phyloP scores from a whole-genome alignment of 2,888 invertebrate genomes.

The Heteropelma amictum region DNA sequence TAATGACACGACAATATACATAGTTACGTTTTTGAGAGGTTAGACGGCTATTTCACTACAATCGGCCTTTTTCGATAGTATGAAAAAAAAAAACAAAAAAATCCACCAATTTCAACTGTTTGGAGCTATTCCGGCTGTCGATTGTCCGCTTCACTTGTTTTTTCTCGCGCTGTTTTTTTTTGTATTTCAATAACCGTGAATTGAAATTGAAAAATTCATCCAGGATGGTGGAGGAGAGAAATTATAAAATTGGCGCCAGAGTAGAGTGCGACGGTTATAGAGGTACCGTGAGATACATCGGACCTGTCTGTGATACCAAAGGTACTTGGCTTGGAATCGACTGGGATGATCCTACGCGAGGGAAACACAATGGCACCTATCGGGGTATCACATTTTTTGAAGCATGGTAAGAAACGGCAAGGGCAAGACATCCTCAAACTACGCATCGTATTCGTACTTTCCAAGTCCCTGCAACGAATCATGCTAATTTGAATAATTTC shows the following conservation, averaged over 20 bases:
- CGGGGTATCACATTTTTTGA: conserved; percentile 90
- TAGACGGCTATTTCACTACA: conserved; percentile 45
- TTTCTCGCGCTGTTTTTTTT: background rate
- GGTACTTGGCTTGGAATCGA: conserved; percentile 94
- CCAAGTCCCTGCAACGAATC: too few species aligned
- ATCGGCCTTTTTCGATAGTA: background rate
- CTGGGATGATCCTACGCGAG: conserved; percentile 94
- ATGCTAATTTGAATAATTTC: too few species aligned
- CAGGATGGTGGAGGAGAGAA: conserved; percentile 74
- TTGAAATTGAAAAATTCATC: conserved; percentile 17
- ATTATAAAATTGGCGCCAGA: conserved; percentile 77
- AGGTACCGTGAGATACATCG: conserved; percentile 80
- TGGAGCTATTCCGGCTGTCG: background rate
- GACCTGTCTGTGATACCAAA: conserved; percentile 77
- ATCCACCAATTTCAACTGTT: background rate
- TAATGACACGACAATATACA: background rate
- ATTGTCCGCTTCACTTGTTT: background rate
- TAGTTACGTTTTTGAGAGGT: conserved; percentile 59
- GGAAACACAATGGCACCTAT: conserved; percentile 94
- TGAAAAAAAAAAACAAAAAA: background rate
- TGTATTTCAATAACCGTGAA: background rate
- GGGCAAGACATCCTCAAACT: background rate
- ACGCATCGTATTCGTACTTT: background rate
- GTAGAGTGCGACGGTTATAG: conserved; percentile 78
- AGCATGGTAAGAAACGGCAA: conserved; percentile 79